Evolutionary conservation across 2,797 vertebrate species (phyloP), one percentile per base, ranked within the genome.

Genomic region (Lutjanus campechanus): DNA sequence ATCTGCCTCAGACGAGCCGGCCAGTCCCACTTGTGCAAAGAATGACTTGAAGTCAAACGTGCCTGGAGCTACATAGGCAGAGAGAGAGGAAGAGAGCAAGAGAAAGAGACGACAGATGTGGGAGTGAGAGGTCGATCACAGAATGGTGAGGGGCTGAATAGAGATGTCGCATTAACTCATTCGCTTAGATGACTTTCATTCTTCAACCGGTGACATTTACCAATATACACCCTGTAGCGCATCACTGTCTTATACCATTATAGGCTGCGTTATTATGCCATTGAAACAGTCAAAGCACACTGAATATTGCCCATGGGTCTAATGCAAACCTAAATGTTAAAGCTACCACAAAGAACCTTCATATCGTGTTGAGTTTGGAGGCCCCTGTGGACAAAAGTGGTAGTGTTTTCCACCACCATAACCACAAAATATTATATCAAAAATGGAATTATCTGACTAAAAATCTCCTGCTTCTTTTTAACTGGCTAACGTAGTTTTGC

Each of bases 11-110:
- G 90, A 83, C 47, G 81, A 92, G 67, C 89, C 87, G 0, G 20
- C 74, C 69, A 96, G 91, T 41, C 96, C 95, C 73, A 95, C 94
- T 89, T 89, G 89, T 20, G 86, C 85, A 85, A 96, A 96, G 88
- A 96, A 96, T 0, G 79, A 73, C 90, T 95, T 93, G 91, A 90
- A 90, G 89, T 94, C 70, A 78, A 96, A 96, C 2, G 92, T 90
- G 84, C 92, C 95, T 1, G 94, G 94, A 85, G 93, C 95, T 96
- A 82, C 17, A 46, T 7, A 9, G 68, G 66, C 44, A 61, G 11
- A 47, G 46, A 69, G 46, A 69, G 19, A 67, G 4, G 11, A 66
- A 69, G 75, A 72, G 74, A 79, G 76, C 49, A 54, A 60, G 53
- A 80, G 69, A 69, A 50, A 11, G 75, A 80, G 74, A 55, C 0